A percentile compares a stretch with the other conserved stretches of the same genome.
These are phyloP conservation scores for Lepus europaeus DNA, from an alignment of 2,113 vertebrate genomes.

Conservation along the genomic window DNA sequence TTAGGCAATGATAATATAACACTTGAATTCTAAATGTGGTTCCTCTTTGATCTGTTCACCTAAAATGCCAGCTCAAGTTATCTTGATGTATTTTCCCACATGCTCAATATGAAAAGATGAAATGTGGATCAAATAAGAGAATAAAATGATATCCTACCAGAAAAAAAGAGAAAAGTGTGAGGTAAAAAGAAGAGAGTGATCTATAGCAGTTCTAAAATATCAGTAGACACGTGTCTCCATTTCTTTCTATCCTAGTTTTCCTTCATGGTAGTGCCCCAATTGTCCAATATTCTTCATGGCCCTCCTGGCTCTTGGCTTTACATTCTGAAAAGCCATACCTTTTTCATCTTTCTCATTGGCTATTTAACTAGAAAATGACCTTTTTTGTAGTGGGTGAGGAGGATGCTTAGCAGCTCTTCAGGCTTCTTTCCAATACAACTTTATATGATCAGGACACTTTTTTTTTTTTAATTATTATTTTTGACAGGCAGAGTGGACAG, in stretches of 20 bases:
- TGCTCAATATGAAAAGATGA: background rate
- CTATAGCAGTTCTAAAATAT: background rate
- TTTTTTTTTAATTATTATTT: too few relatives aligned
- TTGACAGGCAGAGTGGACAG: too few relatives aligned
- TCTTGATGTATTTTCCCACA: background rate
- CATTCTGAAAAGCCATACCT: background rate
- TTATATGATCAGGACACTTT: background rate
- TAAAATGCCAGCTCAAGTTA: background rate
- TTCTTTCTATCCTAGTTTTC: background rate
- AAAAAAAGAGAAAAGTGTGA: background rate
- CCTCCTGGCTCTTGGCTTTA: background rate
- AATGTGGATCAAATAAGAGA: background rate
- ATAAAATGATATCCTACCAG: background rate
- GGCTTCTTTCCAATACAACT: background rate
- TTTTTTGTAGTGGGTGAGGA: background rate
- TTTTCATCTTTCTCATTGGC: background rate
- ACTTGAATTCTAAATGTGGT: background rate
- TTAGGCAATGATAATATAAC: background rate
- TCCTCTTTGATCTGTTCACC: background rate
- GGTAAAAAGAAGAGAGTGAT: background rate
- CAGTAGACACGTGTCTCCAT: background rate
- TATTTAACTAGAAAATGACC: background rate
- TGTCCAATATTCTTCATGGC: background rate
- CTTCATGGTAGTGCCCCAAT: background rate
- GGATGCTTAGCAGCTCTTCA: background rate